These are phyloP conservation scores for Orussus abietinus DNA, from an alignment of 1,140 invertebrate species.

Conservation along the genomic window DNA sequence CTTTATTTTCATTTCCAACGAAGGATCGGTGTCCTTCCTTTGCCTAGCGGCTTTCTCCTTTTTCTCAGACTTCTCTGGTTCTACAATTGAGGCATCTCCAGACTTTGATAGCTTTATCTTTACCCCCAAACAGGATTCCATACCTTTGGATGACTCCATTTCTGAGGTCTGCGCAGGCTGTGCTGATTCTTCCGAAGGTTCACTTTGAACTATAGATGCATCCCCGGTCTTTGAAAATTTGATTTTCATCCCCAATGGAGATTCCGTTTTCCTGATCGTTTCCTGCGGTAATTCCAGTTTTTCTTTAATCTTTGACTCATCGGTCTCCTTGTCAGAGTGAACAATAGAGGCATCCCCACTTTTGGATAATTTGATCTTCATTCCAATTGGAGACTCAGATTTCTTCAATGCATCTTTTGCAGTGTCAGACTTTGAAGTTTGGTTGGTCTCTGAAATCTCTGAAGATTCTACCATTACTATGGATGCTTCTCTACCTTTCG, in stretches of 20 bases:
- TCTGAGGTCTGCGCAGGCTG: not conserved
- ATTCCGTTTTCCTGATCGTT: conserved; percentile 9
- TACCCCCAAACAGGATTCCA: conserved; percentile 2
- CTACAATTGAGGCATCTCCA: conserved; percentile 12
- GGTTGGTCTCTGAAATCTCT: conserved; percentile 17
- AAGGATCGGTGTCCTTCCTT: conserved; percentile 31
- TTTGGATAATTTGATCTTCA: conserved; percentile 44
- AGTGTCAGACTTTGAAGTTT: conserved; percentile 9
- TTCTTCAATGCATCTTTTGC: conserved; percentile 17
- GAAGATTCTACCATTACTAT: not conserved
- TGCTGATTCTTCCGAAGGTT: conserved; percentile 5
- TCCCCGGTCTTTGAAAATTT: conserved; percentile 32
- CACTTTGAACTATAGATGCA: conserved; percentile 24
- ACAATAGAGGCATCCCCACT: conserved; percentile 39
- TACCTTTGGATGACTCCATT: not conserved
- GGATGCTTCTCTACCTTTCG: conserved; percentile 11
- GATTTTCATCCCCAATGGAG: conserved; percentile 26
- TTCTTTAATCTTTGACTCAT: not conserved
- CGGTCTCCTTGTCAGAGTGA: conserved; percentile 26
- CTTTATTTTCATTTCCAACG: conserved; percentile 47
- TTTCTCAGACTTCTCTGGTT: too few species aligned
- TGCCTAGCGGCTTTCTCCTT: too few species aligned
- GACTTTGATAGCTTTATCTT: conserved; percentile 16
- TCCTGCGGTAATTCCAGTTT: too few species aligned
- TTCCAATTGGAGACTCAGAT: conserved; percentile 31